These are phyloP conservation scores for Magallana angulata DNA, from an alignment of 1,140 invertebrate species.

Conservation along the genomic window DNA sequence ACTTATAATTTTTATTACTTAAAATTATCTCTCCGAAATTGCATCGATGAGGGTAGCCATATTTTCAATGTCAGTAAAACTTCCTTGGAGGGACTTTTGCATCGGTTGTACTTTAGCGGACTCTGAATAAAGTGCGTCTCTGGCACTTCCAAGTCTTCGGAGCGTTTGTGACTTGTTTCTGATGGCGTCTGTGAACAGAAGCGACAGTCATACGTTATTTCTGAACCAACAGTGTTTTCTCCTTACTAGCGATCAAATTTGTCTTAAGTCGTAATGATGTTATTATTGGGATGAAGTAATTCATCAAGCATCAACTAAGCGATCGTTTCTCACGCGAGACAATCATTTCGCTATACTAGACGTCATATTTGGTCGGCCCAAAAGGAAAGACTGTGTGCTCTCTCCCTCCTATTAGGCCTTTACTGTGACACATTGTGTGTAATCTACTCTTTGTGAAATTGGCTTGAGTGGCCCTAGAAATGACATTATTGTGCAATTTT, in stretches of 20 bases:
- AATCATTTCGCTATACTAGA: not conserved
- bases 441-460: conserved; percentile 44
- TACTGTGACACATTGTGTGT: conserved; percentile 30
- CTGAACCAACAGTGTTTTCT: conserved; percentile 11
- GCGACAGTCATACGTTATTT: not conserved
- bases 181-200: not conserved
- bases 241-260: conserved; percentile 40
- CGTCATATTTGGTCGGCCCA: conserved; percentile 31
- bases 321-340: conserved; percentile 26
- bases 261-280: conserved; percentile 37
- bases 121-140: not conserved
- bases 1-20: conserved; percentile 12
- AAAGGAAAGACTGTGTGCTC: not conserved
- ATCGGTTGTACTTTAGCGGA: not conserved
- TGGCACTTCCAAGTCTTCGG: too few relatives aligned
- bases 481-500: conserved; percentile 57
- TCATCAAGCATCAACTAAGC: conserved; percentile 11
- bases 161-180: not conserved
- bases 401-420: not conserved
- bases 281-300: conserved; percentile 32
- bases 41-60: not conserved
- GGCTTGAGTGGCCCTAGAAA: conserved; percentile 8
- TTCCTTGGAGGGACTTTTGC: not conserved
- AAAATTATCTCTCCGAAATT: not conserved
- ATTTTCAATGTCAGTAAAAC: not conserved